Evolutionary conservation across 1,140 invertebrate genomes (phyloP), one percentile per base, ranked within the genome.

Genomic region (Pteromalus puparum): DNA sequence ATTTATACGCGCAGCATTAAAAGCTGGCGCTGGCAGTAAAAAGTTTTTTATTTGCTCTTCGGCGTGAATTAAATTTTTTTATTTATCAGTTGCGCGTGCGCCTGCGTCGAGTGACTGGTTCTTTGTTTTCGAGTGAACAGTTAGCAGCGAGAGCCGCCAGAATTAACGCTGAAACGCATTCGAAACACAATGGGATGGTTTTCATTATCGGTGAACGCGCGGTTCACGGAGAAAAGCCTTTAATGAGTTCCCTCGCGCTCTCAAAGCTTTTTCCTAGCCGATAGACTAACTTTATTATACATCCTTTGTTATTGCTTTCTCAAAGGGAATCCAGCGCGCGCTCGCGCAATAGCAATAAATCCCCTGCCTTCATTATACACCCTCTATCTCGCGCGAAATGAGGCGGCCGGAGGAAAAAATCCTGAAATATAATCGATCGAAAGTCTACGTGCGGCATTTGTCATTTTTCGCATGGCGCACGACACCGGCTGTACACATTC

Each of bases 161-260:
- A 61, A 34, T 78, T 78, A 65, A 34, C n/a, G 28, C n/a, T 34
- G n/a, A 65, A 61, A 34, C 28, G 34, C 34, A 65, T 79, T 79
- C 67, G 38, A 79, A 42, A 68, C 53, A 68, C 53, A 67, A 78
- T 67, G 53, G 21, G 38, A 18, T 68, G 6, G n/a, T 68, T 79
- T 79, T 68, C 61, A 79, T 79, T 67, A 79, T 79, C 77, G 65
- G 34, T 34, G 42, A 2, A 5, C 30, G 30, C 30, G 30, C 3
- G 53, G 53, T n/a, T 61, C 53, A n/a, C 7, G 9, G 38, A 77
- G 76, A 79, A 79, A 79, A 79, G 77, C 38, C 18, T 79, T 79
- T 79, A 79, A 79, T 79, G 77, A 79, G 65, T 79, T 79, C 15
- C 61, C 26, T 68, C 34, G 18, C 67, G 26, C 53, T n/a, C n/a